phyloP scores from a whole-genome alignment of 2,113 vertebrate species.

The Natator depressus region DNA sequence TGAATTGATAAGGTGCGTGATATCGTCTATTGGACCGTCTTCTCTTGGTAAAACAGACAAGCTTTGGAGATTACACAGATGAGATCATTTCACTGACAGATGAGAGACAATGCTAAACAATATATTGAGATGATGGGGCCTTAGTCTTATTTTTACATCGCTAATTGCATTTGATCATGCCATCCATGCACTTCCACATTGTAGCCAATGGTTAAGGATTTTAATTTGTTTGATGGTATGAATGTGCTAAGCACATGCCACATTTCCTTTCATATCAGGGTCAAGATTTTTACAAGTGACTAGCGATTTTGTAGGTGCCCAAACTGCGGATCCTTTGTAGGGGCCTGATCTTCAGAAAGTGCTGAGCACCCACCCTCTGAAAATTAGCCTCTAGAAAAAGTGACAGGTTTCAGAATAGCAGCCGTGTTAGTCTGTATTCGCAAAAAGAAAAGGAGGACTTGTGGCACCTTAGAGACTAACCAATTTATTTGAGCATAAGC shows the following conservation, averaged over 20 bases:
- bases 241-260: neutral
- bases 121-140: neutral
- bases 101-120: neutral
- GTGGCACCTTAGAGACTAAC: no score
- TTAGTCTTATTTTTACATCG: neutral
- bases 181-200: neutral
- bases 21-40: neutral
- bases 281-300: neutral
- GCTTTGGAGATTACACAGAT: neutral
- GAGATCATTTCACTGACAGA: neutral
- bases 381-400: no score
- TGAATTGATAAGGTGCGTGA: neutral
- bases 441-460: no score
- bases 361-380: fast-evolving
- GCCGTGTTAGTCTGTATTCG: no score
- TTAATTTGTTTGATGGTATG: neutral
- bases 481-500: no score
- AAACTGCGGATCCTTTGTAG: neutral
- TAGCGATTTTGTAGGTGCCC: neutral
- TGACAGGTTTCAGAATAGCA: no score
- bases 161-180: neutral
- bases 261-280: neutral
- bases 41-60: neutral
- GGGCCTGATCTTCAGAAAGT: neutral
- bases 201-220: neutral